phyloP scores from a whole-genome alignment of 2,797 vertebrate species.

The Sebastes variabilis region DNA sequence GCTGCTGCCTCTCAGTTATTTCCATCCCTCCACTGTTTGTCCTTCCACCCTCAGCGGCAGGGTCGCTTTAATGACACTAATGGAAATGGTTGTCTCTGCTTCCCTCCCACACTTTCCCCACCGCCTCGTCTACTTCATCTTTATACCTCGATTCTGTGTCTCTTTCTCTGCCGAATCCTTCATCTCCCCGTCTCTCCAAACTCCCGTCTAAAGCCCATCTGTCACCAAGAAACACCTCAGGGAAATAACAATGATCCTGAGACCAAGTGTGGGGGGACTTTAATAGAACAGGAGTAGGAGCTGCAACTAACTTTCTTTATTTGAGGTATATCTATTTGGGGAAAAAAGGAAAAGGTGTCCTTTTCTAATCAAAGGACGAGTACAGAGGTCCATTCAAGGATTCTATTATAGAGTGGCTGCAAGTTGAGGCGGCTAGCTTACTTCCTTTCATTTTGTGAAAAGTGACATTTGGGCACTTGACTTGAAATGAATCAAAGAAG shows the following conservation, averaged over 20 bases:
- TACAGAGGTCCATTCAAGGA: slow-evolving; percentile 9
- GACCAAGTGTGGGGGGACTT: slow-evolving; percentile 25
- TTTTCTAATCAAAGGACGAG: slow-evolving; percentile 26
- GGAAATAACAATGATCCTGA: slow-evolving; percentile 61
- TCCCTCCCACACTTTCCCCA: slow-evolving; percentile 12
- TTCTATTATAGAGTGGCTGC: not conserved
- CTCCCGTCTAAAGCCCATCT: slow-evolving; percentile 53
- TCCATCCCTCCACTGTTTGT: slow-evolving; percentile 47
- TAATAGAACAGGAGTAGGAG: not conserved
- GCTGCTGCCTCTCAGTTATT: slow-evolving; percentile 25
- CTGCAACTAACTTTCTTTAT: not conserved
- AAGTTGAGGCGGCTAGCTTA: not conserved
- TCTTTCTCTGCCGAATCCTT: slow-evolving; percentile 51
- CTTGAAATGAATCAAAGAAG: slow-evolving; percentile 1
- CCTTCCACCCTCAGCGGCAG: slow-evolving; percentile 54
- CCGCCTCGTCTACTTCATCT: slow-evolving; percentile 47
- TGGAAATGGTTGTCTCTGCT: slow-evolving; percentile 43
- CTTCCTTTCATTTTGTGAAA: slow-evolving; percentile 20
- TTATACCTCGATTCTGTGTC: slow-evolving; percentile 52
- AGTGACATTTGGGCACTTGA: slow-evolving; percentile 17
- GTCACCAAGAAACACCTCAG: slow-evolving; percentile 57
- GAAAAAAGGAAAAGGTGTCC: not conserved
- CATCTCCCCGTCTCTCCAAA: slow-evolving; percentile 46
- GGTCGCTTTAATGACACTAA: slow-evolving; percentile 66
- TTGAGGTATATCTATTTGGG: slow-evolving; percentile 9